Percentiles rank a stretch among this genome's conserved stretches.
phyloP scores from a whole-genome alignment of 23 tunicate species.

The Ciona savignyi region DNA sequence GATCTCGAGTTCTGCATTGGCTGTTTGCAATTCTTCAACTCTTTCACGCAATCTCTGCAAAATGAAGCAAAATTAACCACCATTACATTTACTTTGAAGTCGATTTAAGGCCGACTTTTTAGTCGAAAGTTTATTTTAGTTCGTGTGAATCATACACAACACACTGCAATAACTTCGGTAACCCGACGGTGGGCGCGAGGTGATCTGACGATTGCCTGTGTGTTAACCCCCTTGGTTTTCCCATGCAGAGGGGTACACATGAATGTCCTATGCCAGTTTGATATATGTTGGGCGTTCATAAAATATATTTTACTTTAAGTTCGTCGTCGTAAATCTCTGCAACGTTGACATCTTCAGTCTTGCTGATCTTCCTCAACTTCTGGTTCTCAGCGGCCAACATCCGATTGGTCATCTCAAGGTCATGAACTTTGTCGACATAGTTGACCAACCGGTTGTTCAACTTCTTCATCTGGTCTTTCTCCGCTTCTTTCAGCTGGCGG shows the following conservation, averaged over 20 bases:
- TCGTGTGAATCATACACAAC: no score
- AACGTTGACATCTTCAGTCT: conserved; percentile 20
- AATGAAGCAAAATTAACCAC: no score
- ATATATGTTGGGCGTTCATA: no score
- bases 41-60: conserved; percentile 28
- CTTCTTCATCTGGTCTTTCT: conserved; percentile 66
- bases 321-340: conserved; percentile 50
- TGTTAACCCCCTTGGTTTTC: no score
- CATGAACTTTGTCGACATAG: conserved; percentile 82
- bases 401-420: conserved; percentile 35
- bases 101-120: no score
- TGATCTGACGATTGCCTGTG: no score
- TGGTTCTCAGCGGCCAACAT: conserved; percentile 40
- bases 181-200: no score
- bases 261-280: no score
- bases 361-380: conserved; percentile 21
- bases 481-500: conserved; percentile 34
- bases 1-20: conserved; percentile 34
- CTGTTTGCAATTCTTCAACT: conserved; percentile 15
- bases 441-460: conserved; percentile 70
- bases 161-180: no score
- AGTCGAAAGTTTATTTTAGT: no score
- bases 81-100: no score
- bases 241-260: no score
- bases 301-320: conserved; percentile 20